phyloP scores from a whole-genome alignment of 2,113 vertebrate genomes.

The Rissa tridactyla region DNA sequence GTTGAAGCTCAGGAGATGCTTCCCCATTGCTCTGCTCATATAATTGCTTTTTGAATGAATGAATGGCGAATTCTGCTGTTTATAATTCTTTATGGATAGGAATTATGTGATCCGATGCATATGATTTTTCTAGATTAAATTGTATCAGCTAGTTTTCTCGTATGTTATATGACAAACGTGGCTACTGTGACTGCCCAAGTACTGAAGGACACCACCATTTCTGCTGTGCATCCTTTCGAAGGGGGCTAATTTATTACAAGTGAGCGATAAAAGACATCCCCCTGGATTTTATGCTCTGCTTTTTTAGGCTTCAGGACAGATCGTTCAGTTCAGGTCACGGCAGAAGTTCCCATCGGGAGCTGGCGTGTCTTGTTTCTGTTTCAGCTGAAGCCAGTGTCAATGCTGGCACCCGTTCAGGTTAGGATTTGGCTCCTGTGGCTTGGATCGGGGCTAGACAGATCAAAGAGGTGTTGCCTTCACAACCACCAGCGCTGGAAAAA shows the following conservation, averaged over 20 bases:
- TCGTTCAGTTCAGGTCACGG: not conserved
- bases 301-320: not conserved
- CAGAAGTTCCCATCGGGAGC: not conserved
- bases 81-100: not conserved
- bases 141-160: not conserved
- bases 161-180: not conserved
- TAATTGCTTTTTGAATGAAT: not conserved
- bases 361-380: not conserved
- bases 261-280: fast-evolving
- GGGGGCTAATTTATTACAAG: not conserved
- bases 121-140: not conserved
- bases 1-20: not conserved
- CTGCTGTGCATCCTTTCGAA: not conserved
- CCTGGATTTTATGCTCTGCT: not conserved
- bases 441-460: not conserved
- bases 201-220: not conserved
- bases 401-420: not conserved
- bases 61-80: not conserved
- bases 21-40: not conserved
- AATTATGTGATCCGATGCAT: not conserved
- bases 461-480: not conserved
- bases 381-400: not conserved
- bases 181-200: not conserved
- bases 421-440: not conserved
- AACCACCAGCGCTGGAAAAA: not conserved